These are phyloP conservation scores for Amblyjoppa proteus DNA, from an alignment of 2,888 invertebrate species.

Conservation along the genomic window DNA sequence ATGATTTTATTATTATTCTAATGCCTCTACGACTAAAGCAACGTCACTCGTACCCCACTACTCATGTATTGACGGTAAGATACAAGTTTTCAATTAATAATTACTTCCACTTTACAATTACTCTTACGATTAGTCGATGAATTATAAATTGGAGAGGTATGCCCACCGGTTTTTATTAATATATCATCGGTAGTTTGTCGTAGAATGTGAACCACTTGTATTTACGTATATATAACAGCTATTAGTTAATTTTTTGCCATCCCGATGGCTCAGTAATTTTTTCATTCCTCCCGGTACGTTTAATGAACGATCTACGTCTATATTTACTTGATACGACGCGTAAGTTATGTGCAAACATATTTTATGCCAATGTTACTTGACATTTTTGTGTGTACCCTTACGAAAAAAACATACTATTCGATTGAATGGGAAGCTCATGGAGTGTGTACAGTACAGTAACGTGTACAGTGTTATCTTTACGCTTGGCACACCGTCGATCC, in stretches of 20 bases:
- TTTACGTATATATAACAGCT: conserved; percentile 16
- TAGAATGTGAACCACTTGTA: conserved; percentile 36
- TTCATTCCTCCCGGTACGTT: neutral
- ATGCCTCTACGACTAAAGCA: no score
- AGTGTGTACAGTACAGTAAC: neutral
- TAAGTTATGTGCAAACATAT: conserved; percentile 12
- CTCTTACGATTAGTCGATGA: no score
- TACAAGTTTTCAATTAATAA: no score
- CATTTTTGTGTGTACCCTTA: conserved; percentile 13
- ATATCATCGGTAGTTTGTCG: neutral
- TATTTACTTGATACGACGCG: neutral
- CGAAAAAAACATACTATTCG: conserved; percentile 20
- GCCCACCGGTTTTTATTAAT: neutral
- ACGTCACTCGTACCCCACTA: no score
- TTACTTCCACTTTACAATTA: no score
- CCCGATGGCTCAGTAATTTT: neutral
- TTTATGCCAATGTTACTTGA: neutral
- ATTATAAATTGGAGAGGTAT: neutral
- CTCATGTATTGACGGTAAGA: no score
- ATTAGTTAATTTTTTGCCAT: neutral
- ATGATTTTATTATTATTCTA: no score
- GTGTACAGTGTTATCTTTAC: neutral
- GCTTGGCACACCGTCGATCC: no score
- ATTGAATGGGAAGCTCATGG: neutral
- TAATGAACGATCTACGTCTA: neutral